Conservation (phyloP, 37 sponge, comb jelly and placozoan species). For the Ephydatia muelleri region DNA sequence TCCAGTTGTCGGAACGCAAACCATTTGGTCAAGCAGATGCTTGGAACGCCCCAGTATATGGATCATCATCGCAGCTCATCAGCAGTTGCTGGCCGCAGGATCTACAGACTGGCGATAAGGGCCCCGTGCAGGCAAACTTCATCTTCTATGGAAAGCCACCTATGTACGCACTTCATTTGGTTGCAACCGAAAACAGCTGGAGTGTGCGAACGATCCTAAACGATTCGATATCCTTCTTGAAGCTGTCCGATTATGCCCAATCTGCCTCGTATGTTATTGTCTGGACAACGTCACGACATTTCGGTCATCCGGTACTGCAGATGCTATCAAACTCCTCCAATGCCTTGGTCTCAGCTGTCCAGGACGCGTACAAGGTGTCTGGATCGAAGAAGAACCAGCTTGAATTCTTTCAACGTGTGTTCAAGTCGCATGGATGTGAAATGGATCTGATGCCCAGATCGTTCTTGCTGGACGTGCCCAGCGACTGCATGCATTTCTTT, state of each 20-base stretch:
- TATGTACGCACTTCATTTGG: constrained; percentile 34
- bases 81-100: neutral
- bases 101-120: neutral
- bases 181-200: constrained; percentile 33
- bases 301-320: constrained; percentile 9
- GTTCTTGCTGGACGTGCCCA: constrained; percentile 47
- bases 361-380: constrained; percentile 61
- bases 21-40: neutral
- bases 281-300: constrained; percentile 36
- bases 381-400: constrained; percentile 73
- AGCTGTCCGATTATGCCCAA: neutral
- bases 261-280: constrained; percentile 17
- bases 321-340: constrained; percentile 11
- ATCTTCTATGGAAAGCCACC: constrained; percentile 55
- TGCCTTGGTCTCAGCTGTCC: constrained; percentile 45
- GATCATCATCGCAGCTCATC: neutral
- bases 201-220: constrained; percentile 29
- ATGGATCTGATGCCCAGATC: constrained; percentile 67
- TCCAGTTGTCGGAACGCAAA: neutral
- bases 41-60: neutral
- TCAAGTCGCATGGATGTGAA: constrained; percentile 52
- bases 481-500: constrained; percentile 69
- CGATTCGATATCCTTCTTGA: neutral
- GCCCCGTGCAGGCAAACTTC: constrained; percentile 4
- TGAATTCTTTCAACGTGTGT: constrained; percentile 22